Percentiles rank a stretch among this genome's conserved stretches.
These are phyloP conservation scores for Cirrhinus molitorella DNA, from an alignment of 2,797 vertebrate species.

Conservation along the genomic window DNA sequence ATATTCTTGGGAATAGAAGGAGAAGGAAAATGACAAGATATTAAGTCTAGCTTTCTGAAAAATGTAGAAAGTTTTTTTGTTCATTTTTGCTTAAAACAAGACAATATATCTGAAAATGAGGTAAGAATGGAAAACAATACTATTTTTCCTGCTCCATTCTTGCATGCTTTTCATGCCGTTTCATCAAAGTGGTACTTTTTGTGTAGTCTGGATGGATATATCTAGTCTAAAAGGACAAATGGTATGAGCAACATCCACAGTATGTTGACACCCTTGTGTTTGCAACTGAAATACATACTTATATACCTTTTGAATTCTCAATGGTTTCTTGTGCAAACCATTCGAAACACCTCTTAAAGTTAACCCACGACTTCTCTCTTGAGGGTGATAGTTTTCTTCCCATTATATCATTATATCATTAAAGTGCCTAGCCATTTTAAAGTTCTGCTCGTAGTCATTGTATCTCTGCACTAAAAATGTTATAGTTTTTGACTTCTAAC, in stretches of 20 bases:
- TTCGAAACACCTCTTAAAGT: constrained; percentile 6
- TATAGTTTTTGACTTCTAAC: constrained; percentile 24
- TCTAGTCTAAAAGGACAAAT: not conserved
- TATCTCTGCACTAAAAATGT: not conserved
- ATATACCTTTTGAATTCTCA: not conserved
- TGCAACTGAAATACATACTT: not conserved
- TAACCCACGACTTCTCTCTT: constrained; percentile 16
- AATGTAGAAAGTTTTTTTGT: no score
- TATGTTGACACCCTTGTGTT: not conserved
- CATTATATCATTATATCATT: constrained; percentile 8
- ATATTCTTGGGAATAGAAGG: no score
- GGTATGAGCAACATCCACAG: not conserved
- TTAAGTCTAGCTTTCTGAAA: no score
- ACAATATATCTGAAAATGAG: not conserved
- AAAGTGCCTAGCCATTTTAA: not conserved
- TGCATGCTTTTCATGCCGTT: not conserved
- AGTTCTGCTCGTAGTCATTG: not conserved
- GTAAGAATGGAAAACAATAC: no score
- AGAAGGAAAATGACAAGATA: no score
- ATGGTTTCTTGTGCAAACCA: not conserved
- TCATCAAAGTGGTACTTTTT: not conserved
- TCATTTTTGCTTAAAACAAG: not conserved
- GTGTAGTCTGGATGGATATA: not conserved
- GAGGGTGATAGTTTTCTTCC: not conserved
- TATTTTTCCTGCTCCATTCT: no score